phyloP scores from a whole-genome alignment of 1,140 invertebrate species.

The Drosophila ananassae region DNA sequence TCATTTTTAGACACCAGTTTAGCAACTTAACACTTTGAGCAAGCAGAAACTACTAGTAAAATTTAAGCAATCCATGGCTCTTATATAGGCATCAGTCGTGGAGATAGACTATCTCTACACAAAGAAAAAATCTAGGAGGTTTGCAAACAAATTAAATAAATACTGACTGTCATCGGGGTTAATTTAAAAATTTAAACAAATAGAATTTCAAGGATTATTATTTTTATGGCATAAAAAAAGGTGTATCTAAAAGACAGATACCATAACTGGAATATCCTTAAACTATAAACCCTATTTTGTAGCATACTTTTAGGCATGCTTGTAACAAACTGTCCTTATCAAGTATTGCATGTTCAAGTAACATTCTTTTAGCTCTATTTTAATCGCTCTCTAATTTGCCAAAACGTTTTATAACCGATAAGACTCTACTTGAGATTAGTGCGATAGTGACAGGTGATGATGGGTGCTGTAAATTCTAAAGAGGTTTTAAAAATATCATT shows the following conservation, averaged over 20 bases:
- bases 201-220: too few relatives aligned
- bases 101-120: slow-evolving; percentile 49
- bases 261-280: not conserved
- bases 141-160: not conserved
- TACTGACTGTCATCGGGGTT: too few relatives aligned
- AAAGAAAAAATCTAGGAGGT: not conserved
- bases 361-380: slow-evolving; percentile 1
- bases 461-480: slow-evolving; percentile 8
- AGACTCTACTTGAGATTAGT: slow-evolving; percentile 55
- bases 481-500: not conserved
- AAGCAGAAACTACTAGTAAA: slow-evolving; percentile 16
- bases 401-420: slow-evolving; percentile 56
- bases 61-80: not conserved
- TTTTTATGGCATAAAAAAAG: too few relatives aligned
- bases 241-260: too few relatives aligned
- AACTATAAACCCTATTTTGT: not conserved
- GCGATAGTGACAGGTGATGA: not conserved
- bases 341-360: not conserved
- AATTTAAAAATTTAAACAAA: too few relatives aligned
- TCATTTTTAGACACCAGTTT: slow-evolving; percentile 51
- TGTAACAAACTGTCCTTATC: not conserved
- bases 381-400: slow-evolving; percentile 56
- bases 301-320: not conserved
- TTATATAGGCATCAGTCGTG: slow-evolving; percentile 48
- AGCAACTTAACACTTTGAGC: slow-evolving; percentile 9